Evolutionary conservation across 2,888 invertebrate species (phyloP), one percentile per base, ranked within the genome.

Genomic region (Conops quadrifasciatus): DNA sequence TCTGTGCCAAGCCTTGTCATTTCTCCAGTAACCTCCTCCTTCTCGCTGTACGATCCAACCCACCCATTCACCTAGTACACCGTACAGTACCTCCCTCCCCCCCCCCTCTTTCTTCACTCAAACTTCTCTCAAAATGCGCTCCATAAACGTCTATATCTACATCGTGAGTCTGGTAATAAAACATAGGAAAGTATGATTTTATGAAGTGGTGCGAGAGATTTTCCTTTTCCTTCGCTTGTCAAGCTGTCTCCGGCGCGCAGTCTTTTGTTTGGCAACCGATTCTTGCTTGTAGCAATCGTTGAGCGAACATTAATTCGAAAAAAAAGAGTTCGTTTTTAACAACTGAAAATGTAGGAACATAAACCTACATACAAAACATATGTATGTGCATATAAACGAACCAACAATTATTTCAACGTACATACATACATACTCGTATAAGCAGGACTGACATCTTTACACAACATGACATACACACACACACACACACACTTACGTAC

Each of bases 161-260:
- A 36, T 36, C 36, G 36, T 9, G 9, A 36, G 36, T 36, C 66
- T 62, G 71, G 67, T 63, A 58, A 53, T 63, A 43, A 71, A 71
- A 71, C 45, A 47, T 65, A 71, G 68, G 68, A 71, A 72, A 72
- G 68, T 68, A 64, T 68, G 58, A 68, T 71, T 66, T 67, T 72
- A 64, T 68, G 68, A 68, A 72, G 64, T 30, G 24, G 51, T 65
- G 71, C 59, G 71, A 65, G 69, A 71, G 72, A 53, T 73, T 73
- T 73, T 73, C 71, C 71, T 71, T 71, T 72, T 73, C 71, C 30
- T 68, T 68, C 58, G 24, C 64, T 36, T 58, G 59, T 36, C 49
- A 26, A 36, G 9, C 36, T 36, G 36, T 36, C 36, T 36, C 36
- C 36, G 36, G 36, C 28, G 47, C 47, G 16, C 16, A 49, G 51